Conservation (phyloP, 2,888 invertebrate species). For the Heliconius hortense region DNA sequence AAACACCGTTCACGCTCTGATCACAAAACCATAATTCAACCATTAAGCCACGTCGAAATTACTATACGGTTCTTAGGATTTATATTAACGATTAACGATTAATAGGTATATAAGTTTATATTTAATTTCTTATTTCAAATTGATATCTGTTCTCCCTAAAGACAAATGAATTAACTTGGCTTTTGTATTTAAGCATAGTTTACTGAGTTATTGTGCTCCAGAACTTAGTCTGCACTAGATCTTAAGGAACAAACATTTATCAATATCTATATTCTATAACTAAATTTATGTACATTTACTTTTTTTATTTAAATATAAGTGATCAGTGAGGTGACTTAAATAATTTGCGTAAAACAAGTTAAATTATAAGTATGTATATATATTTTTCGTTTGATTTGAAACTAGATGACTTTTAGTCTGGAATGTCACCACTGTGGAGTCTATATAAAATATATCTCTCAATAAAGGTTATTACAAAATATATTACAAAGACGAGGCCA, state of each 20-base stretch:
- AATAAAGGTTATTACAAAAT: too few relatives aligned
- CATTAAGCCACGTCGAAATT: too few relatives aligned
- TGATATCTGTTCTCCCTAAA: not conserved
- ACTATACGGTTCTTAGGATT: too few relatives aligned
- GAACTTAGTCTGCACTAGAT: not conserved
- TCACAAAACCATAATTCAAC: too few relatives aligned
- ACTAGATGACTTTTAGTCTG: not conserved
- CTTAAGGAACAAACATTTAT: not conserved
- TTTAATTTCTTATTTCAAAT: not conserved
- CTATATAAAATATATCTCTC: too few relatives aligned
- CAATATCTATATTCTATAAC: not conserved
- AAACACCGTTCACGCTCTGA: too few relatives aligned
- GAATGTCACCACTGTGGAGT: not conserved
- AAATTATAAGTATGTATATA: not conserved
- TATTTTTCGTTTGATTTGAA: not conserved
- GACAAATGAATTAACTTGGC: conserved; percentile 4
- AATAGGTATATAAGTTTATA: not conserved
- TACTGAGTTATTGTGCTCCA: not conserved
- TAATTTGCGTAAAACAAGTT: not conserved
- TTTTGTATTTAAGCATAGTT: conserved; percentile 1
- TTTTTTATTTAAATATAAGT: not conserved
- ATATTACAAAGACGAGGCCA: too few relatives aligned
- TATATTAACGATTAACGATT: too few relatives aligned
- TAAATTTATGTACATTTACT: not conserved
- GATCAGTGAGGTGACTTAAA: not conserved